These are phyloP conservation scores for Psococerastis gibbosa DNA, from an alignment of 2,888 invertebrate species.

Conservation along the genomic window DNA sequence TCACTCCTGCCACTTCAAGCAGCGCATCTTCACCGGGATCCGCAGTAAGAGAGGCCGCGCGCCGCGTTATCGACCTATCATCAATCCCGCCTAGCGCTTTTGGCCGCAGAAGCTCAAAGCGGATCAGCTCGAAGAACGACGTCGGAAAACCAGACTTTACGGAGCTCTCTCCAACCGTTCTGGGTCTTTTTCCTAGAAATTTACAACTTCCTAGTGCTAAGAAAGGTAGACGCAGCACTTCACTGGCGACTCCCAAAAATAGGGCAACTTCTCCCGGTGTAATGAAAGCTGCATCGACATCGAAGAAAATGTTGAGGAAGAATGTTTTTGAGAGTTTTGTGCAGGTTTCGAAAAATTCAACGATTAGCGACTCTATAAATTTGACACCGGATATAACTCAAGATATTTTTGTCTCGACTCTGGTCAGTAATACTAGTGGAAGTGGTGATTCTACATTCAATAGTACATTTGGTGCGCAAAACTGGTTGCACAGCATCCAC, in stretches of 20 bases:
- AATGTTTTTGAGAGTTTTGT: no score
- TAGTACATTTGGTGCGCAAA: background rate
- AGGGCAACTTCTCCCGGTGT: background rate
- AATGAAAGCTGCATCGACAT: constrained; percentile 4
- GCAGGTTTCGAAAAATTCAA: background rate
- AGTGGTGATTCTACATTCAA: background rate
- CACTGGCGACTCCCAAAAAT: background rate
- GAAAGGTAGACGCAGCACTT: background rate
- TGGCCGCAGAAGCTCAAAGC: background rate
- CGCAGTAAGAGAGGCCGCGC: no score
- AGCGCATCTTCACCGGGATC: no score
- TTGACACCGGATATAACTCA: constrained; percentile 1
- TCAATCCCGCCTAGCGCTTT: background rate
- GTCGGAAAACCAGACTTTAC: background rate
- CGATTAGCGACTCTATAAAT: background rate
- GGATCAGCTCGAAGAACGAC: background rate
- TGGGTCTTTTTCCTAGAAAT: background rate
- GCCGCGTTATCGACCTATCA: no score
- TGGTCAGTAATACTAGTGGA: background rate
- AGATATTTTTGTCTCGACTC: constrained; percentile 1
- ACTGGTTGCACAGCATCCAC: background rate
- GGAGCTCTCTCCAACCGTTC: background rate
- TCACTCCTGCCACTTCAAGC: no score
- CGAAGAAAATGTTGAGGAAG: background rate
- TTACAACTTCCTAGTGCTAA: background rate